Evolutionary conservation across 2,113 vertebrate species (phyloP), one percentile per base, ranked within the genome.

Genomic region (Saccopteryx bilineata): DNA sequence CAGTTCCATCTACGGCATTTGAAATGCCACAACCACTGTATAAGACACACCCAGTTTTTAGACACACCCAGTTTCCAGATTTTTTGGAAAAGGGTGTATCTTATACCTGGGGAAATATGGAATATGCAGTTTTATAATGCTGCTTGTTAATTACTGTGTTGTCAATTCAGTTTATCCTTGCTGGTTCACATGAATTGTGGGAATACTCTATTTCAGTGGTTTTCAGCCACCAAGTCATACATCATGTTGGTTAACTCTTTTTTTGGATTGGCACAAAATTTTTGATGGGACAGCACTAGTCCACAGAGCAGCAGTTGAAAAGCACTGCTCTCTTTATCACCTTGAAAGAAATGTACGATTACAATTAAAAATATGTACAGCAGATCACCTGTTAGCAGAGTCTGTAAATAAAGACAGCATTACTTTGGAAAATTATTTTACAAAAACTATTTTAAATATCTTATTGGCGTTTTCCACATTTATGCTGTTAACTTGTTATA

Each of bases 361-460:
- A 13, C 46, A 90, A 6, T 60, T 82, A 75, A 84, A 80, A 58
- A 33, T 74, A 48, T 4, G 28, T 78, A 33, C 9, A 61, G 5
- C 69, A 52, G 61, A 14, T 90, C 61, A 80, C 46, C 21, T 83
- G n/a, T 23, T 93, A 91, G 79, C n/a, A 23, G 33, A 87, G 61
- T 15, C 76, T 84, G 31, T n/a, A 85, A 28, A 33, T 84, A 65
- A 31, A 94, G 61, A 86, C 46, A 65, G 17, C 39, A 68, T 69
- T 95, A 79, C 68, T 86, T 87, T 65, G 63, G 54, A 71, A 87
- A 96, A n/a, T 86, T 90, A 26, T 61, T 86, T 89, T 63, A 86
- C 3, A 46, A 78, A 82, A 76, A 17, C 17, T 48, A 0, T 75
- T 93, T 48, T 69, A 84, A 88, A 19, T 15, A 76, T 65, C 4